Base-by-base conservation (phyloP, 2,113 vertebrate species). In the Sylvietta virens region DNA sequence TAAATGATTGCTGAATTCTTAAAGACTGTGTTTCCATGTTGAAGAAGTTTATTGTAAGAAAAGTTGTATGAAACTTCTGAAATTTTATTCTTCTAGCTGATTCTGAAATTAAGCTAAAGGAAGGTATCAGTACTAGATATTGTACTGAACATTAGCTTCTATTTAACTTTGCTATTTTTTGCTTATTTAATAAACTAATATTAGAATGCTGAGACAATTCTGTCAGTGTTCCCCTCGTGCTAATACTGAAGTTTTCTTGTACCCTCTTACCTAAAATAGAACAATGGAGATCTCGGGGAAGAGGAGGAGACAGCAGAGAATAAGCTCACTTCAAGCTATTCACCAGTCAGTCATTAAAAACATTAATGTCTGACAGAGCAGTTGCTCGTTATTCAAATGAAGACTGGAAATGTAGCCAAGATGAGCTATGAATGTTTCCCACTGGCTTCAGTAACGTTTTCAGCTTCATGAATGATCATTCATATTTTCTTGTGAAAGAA, bases 361-460 rank as follows among this genome's bases (percentile, higher is more conserved):
- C 69, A 21, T 96, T 93, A 94, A 91, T 96, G 86, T 87, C 92
- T 91, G 88, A 96, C 94, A 87, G 94, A 96, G 84, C 95, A 64
- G 95, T 97, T 95, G 81, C 87, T 96, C 73, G 42, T 96, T 97
- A 92, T 91, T 94, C 90, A 79, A 15, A 93, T 85, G 53, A 74
- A 60, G 87, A 40, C 84, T 94, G 65, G 66, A 95, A 91, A 53
- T 47, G 40, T 85, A 91, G 96, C 95, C 95, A 94, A 85, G 90
- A 93, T 87, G 92, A 96, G 87, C 87, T 94, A 16, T 95, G 87
- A 93, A 67, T 96, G 42, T 94, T 92, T 89, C 84, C 91, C 65
- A 40, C 86, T 94, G 91, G 93, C 67, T 95, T 89, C 56, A 84
- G 69, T 54, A 94, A 60, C 1, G 0, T 86, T 91, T 89, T 94